Conservation (phyloP, 2,113 vertebrate genomes). For the Daboia siamensis region DNA sequence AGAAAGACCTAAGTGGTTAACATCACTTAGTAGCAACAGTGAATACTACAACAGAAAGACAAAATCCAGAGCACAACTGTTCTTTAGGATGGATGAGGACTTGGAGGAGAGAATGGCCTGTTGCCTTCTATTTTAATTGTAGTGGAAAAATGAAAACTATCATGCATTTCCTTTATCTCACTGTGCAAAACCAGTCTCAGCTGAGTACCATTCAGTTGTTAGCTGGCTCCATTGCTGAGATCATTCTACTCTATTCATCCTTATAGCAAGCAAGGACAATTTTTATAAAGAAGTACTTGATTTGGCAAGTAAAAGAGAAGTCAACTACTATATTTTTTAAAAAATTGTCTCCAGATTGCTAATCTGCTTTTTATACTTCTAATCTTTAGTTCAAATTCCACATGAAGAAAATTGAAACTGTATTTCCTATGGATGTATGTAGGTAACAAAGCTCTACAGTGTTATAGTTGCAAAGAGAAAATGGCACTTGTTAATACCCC, state of each 20-base stretch:
- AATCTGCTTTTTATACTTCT: neutral
- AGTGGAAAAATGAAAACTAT: neutral
- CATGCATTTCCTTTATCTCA: neutral
- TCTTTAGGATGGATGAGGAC: neutral
- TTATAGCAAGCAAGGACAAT: neutral
- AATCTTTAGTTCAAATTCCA: neutral
- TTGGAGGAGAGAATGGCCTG: neutral
- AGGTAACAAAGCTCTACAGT: neutral
- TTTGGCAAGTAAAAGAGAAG: neutral
- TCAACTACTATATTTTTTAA: neutral
- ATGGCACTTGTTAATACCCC: neutral
- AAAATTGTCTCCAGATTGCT: neutral
- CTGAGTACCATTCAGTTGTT: neutral
- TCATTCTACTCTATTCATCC: neutral
- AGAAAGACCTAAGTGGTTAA: neutral
- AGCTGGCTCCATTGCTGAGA: neutral
- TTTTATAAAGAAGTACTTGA: neutral
- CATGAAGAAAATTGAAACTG: neutral
- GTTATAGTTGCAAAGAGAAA: neutral
- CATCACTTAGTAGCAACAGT: neutral
- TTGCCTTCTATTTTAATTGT: neutral
- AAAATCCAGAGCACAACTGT: neutral
- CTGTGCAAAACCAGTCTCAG: neutral
- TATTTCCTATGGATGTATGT: neutral
- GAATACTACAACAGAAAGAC: neutral